Evolutionary conservation across 1,140 invertebrate species (phyloP), one percentile per base, ranked within the genome.

Genomic region (Drosophila rhopaloa): DNA sequence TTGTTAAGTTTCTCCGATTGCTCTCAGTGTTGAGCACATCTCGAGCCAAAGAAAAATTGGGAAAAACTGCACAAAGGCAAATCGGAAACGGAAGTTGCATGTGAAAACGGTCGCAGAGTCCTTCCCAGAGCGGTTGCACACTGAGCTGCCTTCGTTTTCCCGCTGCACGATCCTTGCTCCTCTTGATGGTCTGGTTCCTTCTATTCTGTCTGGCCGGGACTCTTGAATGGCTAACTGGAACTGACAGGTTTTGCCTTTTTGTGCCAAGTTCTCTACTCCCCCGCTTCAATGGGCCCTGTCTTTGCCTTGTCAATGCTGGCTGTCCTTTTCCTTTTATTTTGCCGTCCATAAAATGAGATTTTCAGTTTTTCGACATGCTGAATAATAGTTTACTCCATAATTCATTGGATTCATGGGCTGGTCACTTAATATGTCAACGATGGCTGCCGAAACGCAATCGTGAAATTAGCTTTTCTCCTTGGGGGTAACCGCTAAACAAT

Each of bases 81-180:
- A 88, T 79, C 79, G 83, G 83, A 86, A 86, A 82, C 71, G 83
- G 83, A 83, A 89, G 83, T 83, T 88, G 76, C 83, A 88, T 86
- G 78, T 73, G 83, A 82, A 73, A 82, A 72, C 74, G 79, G 63
- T 70, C 72, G 71, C 63, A 55, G 38, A 68, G 61, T 75, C 70
- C 61, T 54, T 68, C 57, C 48, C 35, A 35, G 46, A 50, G 62
- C 35, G 56, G 51, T 54, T 76, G 73, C 73, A 76, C 73, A 76
- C 56, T 44, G 75, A 61, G 56, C 41, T 61, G 63, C 44, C 62
- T 77, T 68, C 63, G 29, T 62, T 71, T 76, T 59, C 24, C 38
- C 50, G 24, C 32, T 50, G 38, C 13, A 48, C 48, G 60, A 59
- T 61, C 57, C 54, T 48, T 62, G 75, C 47, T 51, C 50, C 43